Conservation (phyloP, 2,888 invertebrate genomes). For the Oeneis ivallda region DNA sequence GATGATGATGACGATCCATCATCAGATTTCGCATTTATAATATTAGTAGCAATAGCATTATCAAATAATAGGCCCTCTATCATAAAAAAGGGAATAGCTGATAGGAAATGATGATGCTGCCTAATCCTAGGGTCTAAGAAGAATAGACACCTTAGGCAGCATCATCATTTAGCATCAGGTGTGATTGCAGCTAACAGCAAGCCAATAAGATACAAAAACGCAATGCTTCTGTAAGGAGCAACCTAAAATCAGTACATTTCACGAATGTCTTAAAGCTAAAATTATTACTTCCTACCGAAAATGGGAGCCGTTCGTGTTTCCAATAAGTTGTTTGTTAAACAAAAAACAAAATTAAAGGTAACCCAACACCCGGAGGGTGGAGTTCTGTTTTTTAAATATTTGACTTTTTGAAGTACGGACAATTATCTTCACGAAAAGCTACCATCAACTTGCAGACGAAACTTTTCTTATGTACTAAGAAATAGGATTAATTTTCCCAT, state of each 20-base stretch:
- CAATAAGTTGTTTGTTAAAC: conserved; percentile 45
- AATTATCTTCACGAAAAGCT: conserved; percentile 64
- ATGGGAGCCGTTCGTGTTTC: conserved; percentile 23
- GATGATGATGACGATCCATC: too few relatives aligned
- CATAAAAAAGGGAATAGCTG: too few relatives aligned
- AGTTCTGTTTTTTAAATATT: conserved; percentile 58
- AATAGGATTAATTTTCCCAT: not conserved
- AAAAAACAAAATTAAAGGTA: conserved; percentile 53
- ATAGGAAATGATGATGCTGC: too few relatives aligned
- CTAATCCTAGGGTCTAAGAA: too few relatives aligned
- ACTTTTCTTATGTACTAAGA: not conserved
- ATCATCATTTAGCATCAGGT: too few relatives aligned
- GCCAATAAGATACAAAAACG: not conserved
- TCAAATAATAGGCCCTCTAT: too few relatives aligned
- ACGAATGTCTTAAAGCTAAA: conserved; percentile 9
- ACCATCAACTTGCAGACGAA: conserved; percentile 38
- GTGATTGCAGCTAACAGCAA: too few relatives aligned
- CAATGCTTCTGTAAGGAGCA: not conserved
- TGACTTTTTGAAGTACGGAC: conserved; percentile 69
- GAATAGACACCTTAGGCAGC: too few relatives aligned
- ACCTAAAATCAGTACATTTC: conserved; percentile 3
- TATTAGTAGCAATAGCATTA: too few relatives aligned
- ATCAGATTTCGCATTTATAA: too few relatives aligned
- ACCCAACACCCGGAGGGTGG: conserved; percentile 58
- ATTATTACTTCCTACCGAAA: conserved; percentile 28